Conservation (phyloP, 2,797 vertebrate species). For the Benthosema pterotum region DNA sequence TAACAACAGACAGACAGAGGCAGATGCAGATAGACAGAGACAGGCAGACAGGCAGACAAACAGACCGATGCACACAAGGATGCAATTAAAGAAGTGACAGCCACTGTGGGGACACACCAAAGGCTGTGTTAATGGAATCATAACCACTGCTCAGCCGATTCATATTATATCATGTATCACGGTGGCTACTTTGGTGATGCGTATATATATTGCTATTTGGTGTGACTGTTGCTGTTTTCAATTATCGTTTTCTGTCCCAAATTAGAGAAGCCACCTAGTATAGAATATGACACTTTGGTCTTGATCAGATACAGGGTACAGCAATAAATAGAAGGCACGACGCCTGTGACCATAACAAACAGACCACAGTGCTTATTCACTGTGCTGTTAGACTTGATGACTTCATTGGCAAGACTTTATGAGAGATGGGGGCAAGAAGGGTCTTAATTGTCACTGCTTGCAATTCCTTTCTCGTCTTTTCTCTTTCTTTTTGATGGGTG, state of each 20-base stretch:
- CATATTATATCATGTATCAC: background rate
- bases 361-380: background rate
- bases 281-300: constrained; percentile 3
- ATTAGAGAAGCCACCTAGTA: background rate
- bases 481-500: background rate
- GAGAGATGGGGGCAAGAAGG: background rate
- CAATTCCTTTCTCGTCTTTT: background rate
- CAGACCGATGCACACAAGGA: background rate
- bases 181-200: background rate
- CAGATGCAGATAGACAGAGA: background rate
- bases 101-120: constrained; percentile 1
- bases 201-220: background rate
- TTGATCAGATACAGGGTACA: background rate
- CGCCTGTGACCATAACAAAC: background rate
- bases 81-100: background rate
- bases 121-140: background rate
- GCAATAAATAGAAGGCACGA: background rate
- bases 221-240: background rate
- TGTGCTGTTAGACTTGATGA: background rate
- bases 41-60: background rate
- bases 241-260: background rate
- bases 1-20: background rate
- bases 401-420: background rate
- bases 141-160: background rate
- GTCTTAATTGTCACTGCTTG: background rate